A percentile compares a stretch with the other conserved stretches of the same genome.
Evolutionary conservation across 2,888 invertebrate species (phyloP).

Genomic region (Bombylius major): DNA sequence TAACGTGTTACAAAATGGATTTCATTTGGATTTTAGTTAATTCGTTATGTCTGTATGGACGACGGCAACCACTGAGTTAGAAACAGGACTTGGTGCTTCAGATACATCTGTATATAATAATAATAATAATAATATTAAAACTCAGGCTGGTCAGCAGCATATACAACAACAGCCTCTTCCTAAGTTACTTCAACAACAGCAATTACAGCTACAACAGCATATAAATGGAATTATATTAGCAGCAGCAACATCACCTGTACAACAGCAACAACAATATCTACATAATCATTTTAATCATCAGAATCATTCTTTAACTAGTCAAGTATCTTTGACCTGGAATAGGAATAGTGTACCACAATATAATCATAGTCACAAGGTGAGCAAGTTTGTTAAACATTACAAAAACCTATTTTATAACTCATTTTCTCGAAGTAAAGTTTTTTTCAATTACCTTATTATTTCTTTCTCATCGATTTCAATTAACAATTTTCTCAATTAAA

Average conservation of each 20-base stretch:
- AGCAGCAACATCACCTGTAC: no score
- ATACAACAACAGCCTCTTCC: no score
- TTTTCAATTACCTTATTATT: no score
- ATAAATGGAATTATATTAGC: slow-evolving; percentile 6
- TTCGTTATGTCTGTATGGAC: slow-evolving; percentile 54
- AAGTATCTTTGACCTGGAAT: slow-evolving; percentile 11
- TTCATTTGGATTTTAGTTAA: slow-evolving; percentile 1
- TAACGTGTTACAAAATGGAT: slow-evolving; percentile 5
- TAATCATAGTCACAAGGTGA: slow-evolving; percentile 17
- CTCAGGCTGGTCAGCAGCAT: slow-evolving; percentile 4
- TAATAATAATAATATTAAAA: slow-evolving; percentile 11
- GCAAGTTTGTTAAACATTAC: no score
- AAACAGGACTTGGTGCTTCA: slow-evolving; percentile 21
- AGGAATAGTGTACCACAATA: slow-evolving; percentile 10
- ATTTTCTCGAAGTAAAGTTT: no score
- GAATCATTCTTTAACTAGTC: slow-evolving; percentile 4
- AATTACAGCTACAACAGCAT: neutral
- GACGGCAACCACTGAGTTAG: slow-evolving; percentile 48
- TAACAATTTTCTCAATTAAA: no score
- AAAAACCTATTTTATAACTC: no score
- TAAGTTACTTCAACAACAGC: no score
- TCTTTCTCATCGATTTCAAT: no score
- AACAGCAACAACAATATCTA: neutral
- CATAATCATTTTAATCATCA: slow-evolving; percentile 7
- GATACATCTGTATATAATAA: slow-evolving; percentile 15